Evolutionary conservation across 2,797 vertebrate genomes (phyloP).

Genomic region (Xenopus petersii): DNA sequence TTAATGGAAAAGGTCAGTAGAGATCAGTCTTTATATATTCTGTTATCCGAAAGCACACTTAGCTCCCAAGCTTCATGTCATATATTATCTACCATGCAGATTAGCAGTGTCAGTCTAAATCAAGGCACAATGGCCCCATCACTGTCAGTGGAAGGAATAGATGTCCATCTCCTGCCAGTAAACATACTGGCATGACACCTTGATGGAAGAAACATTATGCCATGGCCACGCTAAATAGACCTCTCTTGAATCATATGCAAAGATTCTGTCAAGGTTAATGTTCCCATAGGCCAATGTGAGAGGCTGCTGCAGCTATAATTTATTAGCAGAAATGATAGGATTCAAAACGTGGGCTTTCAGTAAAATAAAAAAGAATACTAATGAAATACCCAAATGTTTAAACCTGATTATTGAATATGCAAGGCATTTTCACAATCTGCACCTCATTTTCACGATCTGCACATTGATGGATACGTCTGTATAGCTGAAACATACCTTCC

Average conservation of each 20-base stretch:
- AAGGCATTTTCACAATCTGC: background rate
- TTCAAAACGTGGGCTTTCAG: background rate
- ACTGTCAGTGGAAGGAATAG: slow-evolving; percentile 43
- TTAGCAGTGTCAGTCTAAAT: slow-evolving; percentile 48
- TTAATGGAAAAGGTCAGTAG: slow-evolving; percentile 8
- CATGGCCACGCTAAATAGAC: slow-evolving; percentile 17
- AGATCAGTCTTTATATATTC: slow-evolving; percentile 14
- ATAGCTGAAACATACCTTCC: background rate
- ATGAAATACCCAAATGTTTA: background rate
- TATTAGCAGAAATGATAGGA: slow-evolving; percentile 7
- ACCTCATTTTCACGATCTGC: background rate
- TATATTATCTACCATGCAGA: slow-evolving; percentile 32
- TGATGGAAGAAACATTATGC: slow-evolving; percentile 28
- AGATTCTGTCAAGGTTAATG: slow-evolving; percentile 43
- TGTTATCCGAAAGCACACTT: background rate
- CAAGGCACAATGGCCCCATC: slow-evolving; percentile 43
- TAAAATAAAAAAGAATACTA: background rate
- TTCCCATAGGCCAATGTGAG: slow-evolving; percentile 10
- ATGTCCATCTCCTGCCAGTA: slow-evolving; percentile 25
- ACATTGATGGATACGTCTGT: background rate
- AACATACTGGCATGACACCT: slow-evolving; percentile 24
- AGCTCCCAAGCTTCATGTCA: slow-evolving; percentile 7
- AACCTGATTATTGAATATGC: background rate
- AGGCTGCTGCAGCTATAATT: slow-evolving; percentile 22
- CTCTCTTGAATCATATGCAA: slow-evolving; percentile 33